phyloP scores from a whole-genome alignment of 2,113 vertebrate genomes.

The Poicephalus meyeri region DNA sequence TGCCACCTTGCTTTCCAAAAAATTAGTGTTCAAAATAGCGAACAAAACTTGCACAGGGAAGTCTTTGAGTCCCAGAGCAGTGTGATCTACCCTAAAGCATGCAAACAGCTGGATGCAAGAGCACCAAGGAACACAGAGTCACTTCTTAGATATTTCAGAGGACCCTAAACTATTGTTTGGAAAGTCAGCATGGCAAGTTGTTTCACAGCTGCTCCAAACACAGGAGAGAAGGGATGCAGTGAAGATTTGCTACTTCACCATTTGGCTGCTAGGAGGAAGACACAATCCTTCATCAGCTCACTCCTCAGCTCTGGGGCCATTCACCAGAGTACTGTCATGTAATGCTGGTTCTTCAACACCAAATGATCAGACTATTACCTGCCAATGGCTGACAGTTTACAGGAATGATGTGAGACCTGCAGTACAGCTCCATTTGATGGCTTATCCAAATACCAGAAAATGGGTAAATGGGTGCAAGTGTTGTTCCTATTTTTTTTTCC shows the following conservation, averaged over 20 bases:
- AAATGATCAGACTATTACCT: background rate
- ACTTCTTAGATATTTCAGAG: background rate
- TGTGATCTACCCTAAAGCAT: background rate
- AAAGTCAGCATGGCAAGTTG: background rate
- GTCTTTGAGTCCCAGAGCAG: background rate
- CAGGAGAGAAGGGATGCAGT: background rate
- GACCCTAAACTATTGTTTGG: background rate
- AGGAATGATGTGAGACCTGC: background rate
- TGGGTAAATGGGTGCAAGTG: background rate
- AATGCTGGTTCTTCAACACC: background rate
- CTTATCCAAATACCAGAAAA: background rate
- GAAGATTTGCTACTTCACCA: background rate
- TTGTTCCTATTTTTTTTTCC: background rate
- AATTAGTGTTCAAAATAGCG: accelerated
- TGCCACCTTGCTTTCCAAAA: conserved; percentile 21
- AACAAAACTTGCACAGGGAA: background rate
- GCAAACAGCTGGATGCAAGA: background rate
- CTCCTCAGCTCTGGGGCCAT: background rate
- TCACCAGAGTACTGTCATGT: background rate
- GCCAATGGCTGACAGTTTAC: background rate
- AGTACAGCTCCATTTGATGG: background rate
- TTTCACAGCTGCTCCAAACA: background rate
- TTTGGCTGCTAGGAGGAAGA: background rate
- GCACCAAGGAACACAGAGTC: background rate
- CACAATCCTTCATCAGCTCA: background rate